phyloP scores from a whole-genome alignment of 2,888 invertebrate species.

The Dexiosoma caninum region DNA sequence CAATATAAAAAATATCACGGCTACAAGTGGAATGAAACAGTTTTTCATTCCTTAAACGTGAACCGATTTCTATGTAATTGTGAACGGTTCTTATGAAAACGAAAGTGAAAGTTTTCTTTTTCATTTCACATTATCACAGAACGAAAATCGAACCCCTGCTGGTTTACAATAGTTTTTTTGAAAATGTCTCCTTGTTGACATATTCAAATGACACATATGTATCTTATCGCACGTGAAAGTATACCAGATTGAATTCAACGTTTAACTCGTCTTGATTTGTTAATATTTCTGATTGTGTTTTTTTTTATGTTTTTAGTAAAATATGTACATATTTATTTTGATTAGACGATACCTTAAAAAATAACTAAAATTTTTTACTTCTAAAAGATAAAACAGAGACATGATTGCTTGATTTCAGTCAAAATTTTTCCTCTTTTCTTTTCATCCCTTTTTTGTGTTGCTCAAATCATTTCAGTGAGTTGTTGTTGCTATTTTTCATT shows the following conservation, averaged over 20 bases:
- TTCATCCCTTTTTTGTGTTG: background rate
- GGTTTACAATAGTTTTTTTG: too few relatives aligned
- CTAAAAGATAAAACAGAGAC: slow-evolving; percentile 13
- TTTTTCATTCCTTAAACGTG: too few relatives aligned
- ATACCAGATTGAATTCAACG: too few relatives aligned
- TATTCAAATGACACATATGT: background rate
- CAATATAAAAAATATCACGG: too few relatives aligned
- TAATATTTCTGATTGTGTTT: background rate
- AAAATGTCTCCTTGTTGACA: background rate
- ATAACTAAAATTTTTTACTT: background rate
- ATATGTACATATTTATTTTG: background rate
- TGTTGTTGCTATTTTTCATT: background rate
- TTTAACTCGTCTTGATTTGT: background rate
- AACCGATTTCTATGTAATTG: too few relatives aligned
- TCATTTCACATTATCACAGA: too few relatives aligned
- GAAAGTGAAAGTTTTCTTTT: too few relatives aligned
- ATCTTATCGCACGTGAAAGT: slow-evolving; percentile 2
- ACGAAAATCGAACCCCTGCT: too few relatives aligned
- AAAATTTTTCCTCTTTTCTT: background rate
- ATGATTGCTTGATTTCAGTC: background rate
- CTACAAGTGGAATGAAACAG: too few relatives aligned
- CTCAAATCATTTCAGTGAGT: background rate
- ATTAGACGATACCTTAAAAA: background rate
- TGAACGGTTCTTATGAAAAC: too few relatives aligned
- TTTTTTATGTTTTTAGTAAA: background rate